Conservation (phyloP, 1,140 invertebrate species). For the Drosophila tsacasi region DNA sequence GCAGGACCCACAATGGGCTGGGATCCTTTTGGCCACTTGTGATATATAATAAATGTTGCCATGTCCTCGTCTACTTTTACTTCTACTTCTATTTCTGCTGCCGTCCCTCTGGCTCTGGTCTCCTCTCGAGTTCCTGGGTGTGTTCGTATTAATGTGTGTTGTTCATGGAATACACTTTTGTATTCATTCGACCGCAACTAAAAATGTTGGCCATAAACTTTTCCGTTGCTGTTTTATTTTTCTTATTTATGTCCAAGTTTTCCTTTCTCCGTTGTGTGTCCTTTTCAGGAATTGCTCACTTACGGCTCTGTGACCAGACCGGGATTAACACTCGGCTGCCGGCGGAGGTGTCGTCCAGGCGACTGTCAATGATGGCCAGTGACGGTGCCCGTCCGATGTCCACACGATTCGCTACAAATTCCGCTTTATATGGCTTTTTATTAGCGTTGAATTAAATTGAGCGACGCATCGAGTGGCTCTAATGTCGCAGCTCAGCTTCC, state of each 20-base stretch:
- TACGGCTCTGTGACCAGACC: slow-evolving; percentile 27
- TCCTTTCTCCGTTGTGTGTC: slow-evolving; percentile 42
- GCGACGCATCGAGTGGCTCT: slow-evolving; percentile 53
- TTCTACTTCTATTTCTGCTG: slow-evolving; percentile 12
- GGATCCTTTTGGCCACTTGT: slow-evolving; percentile 69
- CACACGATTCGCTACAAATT: slow-evolving; percentile 59
- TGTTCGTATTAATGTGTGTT: slow-evolving; percentile 62
- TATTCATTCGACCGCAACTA: slow-evolving; percentile 82
- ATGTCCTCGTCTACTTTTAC: slow-evolving; percentile 44
- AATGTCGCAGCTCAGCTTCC: slow-evolving; percentile 11
- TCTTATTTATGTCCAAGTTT: slow-evolving; percentile 72
- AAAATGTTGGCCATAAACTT: slow-evolving; percentile 80
- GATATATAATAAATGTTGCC: slow-evolving; percentile 77
- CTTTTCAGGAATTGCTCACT: slow-evolving; percentile 28
- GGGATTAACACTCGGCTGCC: slow-evolving; percentile 66
- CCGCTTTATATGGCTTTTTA: slow-evolving; percentile 72
- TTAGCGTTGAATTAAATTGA: slow-evolving; percentile 81
- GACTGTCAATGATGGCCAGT: slow-evolving; percentile 59
- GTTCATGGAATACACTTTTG: slow-evolving; percentile 78
- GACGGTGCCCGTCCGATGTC: slow-evolving; percentile 40
- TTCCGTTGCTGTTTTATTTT: slow-evolving; percentile 59
- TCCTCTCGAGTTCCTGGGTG: slow-evolving; percentile 12
- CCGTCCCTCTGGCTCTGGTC: slow-evolving; percentile 13
- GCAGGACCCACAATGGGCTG: slow-evolving; percentile 54
- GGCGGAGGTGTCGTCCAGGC: slow-evolving; percentile 51